phyloP scores from a whole-genome alignment of 1,140 invertebrate species.

The Drosophila setifemur region DNA sequence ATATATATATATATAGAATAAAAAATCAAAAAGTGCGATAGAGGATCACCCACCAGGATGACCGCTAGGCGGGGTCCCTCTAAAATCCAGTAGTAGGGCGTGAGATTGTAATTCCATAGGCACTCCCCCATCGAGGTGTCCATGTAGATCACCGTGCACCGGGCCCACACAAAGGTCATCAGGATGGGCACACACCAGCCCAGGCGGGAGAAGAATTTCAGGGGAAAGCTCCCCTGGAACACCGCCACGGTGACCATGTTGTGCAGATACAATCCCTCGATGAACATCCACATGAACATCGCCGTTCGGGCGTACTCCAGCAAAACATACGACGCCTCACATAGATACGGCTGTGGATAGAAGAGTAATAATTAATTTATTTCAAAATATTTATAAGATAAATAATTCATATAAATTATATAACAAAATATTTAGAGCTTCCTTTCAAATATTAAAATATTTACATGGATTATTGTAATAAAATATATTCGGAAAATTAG shows the following conservation, averaged over 20 bases:
- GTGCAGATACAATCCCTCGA: slow-evolving; percentile 94
- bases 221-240: slow-evolving; percentile 89
- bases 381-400: too few species aligned
- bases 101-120: slow-evolving; percentile 93
- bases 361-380: too few species aligned
- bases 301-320: slow-evolving; percentile 94
- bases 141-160: slow-evolving; percentile 85
- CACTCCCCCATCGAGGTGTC: slow-evolving; percentile 84
- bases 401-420: too few species aligned
- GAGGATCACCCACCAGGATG: slow-evolving; percentile 86
- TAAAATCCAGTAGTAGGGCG: slow-evolving; percentile 92
- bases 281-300: slow-evolving; percentile 98
- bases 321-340: slow-evolving; percentile 90
- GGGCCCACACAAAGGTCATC: slow-evolving; percentile 89
- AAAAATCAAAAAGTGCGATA: not conserved
- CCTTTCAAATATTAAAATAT: too few species aligned
- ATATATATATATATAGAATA: too few species aligned
- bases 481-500: too few species aligned
- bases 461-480: too few species aligned
- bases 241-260: slow-evolving; percentile 92
- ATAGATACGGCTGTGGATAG: slow-evolving; percentile 88
- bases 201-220: slow-evolving; percentile 87
- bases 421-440: too few species aligned
- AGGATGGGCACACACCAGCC: slow-evolving; percentile 92
- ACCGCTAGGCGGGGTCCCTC: slow-evolving; percentile 91